A percentile compares a stretch with the other conserved stretches of the same genome.
Evolutionary conservation across 2,888 invertebrate genomes (phyloP).

Genomic region (Drosophila kuntzei): DNA sequence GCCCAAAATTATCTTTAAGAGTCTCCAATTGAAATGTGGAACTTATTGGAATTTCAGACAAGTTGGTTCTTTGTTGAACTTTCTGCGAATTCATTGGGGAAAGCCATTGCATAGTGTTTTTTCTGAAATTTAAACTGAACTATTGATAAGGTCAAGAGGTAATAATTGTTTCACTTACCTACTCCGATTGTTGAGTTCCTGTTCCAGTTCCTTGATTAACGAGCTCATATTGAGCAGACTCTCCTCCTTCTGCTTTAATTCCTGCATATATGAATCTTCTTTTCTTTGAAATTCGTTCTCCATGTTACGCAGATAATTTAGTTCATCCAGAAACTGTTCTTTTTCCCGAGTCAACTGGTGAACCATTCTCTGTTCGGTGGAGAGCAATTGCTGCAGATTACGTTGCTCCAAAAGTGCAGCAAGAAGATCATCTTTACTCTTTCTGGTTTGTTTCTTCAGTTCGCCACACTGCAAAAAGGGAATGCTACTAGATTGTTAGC

Average conservation of each 20-base stretch:
- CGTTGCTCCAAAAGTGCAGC: conserved; percentile 67
- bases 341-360: conserved; percentile 39
- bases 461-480: conserved; percentile 42
- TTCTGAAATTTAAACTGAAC: conserved; percentile 9
- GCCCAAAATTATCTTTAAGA: not conserved
- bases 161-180: conserved; percentile 17
- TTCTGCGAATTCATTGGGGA: not conserved
- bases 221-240: conserved; percentile 25
- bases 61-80: no score
- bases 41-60: not conserved
- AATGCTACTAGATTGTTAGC: not conserved
- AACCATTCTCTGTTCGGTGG: conserved; percentile 59
- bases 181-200: not conserved
- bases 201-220: conserved; percentile 27
- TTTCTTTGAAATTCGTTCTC: conserved; percentile 34
- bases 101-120: not conserved
- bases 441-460: conserved; percentile 48
- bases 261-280: conserved; percentile 42
- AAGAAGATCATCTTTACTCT: conserved; percentile 69
- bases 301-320: conserved; percentile 43
- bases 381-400: conserved; percentile 58
- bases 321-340: conserved; percentile 66
- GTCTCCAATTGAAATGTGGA: not conserved
- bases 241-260: conserved; percentile 52
- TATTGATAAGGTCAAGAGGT: not conserved